These are phyloP conservation scores for Theretra japonica DNA, from an alignment of 2,888 invertebrate genomes.

Conservation along the genomic window DNA sequence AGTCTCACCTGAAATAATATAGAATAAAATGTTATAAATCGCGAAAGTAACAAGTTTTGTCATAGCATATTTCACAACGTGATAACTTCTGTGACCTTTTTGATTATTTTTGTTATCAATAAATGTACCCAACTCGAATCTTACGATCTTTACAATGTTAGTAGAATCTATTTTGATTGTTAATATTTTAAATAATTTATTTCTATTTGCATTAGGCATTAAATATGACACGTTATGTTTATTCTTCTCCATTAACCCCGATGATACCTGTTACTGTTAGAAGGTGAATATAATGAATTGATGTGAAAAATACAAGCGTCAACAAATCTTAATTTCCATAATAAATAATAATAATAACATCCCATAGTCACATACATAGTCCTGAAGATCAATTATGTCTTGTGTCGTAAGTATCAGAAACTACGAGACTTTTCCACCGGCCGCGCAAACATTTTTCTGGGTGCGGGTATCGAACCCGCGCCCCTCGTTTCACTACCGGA, in stretches of 20 bases:
- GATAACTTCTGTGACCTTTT: neutral
- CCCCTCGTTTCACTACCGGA: too few species aligned
- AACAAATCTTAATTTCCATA: neutral
- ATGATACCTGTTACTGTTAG: neutral
- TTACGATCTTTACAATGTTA: neutral
- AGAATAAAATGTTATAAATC: neutral
- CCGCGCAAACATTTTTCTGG: too few species aligned
- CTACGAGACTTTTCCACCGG: too few species aligned
- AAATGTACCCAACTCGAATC: neutral
- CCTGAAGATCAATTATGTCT: too few species aligned
- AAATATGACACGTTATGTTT: neutral
- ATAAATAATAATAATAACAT: too few species aligned
- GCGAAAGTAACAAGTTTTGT: neutral
- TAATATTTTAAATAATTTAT: too few species aligned
- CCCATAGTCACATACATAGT: too few species aligned
- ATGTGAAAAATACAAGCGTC: neutral
- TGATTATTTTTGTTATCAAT: neutral
- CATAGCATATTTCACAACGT: neutral
- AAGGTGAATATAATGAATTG: too few species aligned
- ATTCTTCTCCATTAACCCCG: neutral
- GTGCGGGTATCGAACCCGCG: too few species aligned
- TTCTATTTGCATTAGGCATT: neutral
- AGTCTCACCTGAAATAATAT: slow-evolving; percentile 61
- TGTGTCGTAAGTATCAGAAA: too few species aligned
- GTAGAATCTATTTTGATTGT: neutral